These are phyloP conservation scores for Nothoprocta pentlandii DNA, from an alignment of 2,113 vertebrate genomes.

Conservation along the genomic window DNA sequence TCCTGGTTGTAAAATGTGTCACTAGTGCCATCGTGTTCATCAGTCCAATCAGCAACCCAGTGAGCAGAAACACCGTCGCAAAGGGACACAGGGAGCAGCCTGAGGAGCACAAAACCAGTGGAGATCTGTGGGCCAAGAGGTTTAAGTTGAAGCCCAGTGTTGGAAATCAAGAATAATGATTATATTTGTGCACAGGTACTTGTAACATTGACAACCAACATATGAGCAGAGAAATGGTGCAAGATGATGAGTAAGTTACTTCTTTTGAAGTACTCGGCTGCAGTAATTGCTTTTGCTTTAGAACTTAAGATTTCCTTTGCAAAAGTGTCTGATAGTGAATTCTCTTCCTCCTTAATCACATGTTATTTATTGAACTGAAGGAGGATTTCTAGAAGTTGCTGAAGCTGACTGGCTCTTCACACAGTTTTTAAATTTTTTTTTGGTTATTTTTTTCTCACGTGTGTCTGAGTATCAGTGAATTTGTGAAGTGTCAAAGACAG, in stretches of 20 bases:
- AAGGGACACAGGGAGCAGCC: not conserved
- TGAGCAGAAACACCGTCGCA: not conserved
- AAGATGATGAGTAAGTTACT: not conserved
- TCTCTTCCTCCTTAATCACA: not conserved
- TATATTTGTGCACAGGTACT: not conserved
- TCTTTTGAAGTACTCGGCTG: not conserved
- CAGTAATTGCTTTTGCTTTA: not conserved
- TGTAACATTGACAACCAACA: accelerated
- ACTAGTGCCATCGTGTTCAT: not conserved
- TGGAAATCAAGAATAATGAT: not conserved
- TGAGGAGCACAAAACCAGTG: accelerated
- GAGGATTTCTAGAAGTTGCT: not conserved
- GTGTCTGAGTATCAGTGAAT: not conserved
- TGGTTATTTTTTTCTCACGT: not conserved
- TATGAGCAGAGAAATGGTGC: not conserved
- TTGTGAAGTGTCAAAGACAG: not conserved
- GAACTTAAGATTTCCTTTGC: not conserved
- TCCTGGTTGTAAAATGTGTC: not conserved
- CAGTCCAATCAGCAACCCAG: not conserved
- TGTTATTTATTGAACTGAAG: not conserved
- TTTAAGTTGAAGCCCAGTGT: accelerated
- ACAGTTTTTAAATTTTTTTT: not conserved
- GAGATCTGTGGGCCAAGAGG: not conserved
- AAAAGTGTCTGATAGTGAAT: not conserved
- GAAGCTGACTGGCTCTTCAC: accelerated